Percentiles rank a stretch among this genome's conserved stretches.
These are phyloP conservation scores for Psittacula derbiana DNA, from an alignment of 2,797 vertebrate genomes.

Conservation along the genomic window DNA sequence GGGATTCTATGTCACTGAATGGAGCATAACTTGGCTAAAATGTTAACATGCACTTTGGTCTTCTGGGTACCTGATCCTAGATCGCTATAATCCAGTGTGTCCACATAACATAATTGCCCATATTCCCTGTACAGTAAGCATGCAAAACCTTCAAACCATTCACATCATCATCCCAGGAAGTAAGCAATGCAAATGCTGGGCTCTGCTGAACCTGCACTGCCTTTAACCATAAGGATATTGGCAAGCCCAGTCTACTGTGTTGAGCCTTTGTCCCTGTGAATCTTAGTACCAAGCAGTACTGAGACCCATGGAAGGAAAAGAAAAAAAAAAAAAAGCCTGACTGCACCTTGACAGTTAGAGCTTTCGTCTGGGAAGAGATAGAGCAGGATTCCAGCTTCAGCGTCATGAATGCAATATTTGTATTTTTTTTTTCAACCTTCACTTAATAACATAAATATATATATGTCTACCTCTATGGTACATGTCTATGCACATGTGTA, in stretches of 20 bases:
- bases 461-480: neutral
- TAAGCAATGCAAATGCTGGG: accelerated
- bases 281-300: neutral
- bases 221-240: neutral
- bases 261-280: neutral
- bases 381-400: neutral
- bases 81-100: neutral
- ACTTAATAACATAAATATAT: neutral
- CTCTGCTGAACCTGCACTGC: neutral
- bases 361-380: neutral
- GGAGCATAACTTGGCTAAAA: neutral
- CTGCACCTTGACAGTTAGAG: neutral
- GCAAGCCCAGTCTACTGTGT: accelerated
- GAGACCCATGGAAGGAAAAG: accelerated
- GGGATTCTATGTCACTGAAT: neutral
- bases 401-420: neutral
- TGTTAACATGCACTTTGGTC: neutral
- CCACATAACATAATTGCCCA: neutral
- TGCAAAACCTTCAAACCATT: neutral
- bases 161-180: neutral
- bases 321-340: neutral
- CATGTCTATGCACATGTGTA: too few species aligned
- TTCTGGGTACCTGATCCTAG: neutral
- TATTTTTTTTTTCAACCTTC: neutral
- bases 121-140: neutral